Conservation (phyloP, 1,140 invertebrate species). For the Polypedilum pembai region DNA sequence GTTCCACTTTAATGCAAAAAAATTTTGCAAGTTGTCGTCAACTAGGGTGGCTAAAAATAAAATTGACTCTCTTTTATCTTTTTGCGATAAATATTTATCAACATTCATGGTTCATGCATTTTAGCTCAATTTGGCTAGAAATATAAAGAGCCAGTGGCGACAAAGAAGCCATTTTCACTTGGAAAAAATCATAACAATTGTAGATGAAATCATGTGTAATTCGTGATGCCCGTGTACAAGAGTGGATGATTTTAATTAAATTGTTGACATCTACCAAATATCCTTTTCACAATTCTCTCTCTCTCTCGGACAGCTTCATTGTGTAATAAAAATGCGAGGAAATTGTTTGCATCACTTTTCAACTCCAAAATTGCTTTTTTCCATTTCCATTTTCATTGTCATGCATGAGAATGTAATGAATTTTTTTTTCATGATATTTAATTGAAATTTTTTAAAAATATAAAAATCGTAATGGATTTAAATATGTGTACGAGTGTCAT, state of each 20-base stretch:
- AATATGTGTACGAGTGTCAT: too few relatives aligned
- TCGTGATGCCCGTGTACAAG: neutral
- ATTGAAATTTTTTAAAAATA: conserved; percentile 4
- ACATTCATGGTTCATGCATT: neutral
- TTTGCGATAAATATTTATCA: neutral
- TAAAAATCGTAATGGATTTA: too few relatives aligned
- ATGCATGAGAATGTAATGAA: conserved; percentile 12
- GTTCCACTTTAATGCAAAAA: neutral
- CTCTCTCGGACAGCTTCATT: neutral
- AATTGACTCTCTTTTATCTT: neutral
- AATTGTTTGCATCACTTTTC: conserved; percentile 11
- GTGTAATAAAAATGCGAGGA: conserved; percentile 22
- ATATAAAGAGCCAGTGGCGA: neutral
- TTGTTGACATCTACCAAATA: conserved; percentile 24
- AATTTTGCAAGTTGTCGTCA: neutral
- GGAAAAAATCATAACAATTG: conserved; percentile 4
- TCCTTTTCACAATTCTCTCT: neutral
- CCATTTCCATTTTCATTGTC: conserved; percentile 25
- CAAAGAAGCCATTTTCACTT: neutral
- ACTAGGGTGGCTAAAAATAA: neutral
- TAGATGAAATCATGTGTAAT: conserved; percentile 18
- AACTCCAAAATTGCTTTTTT: conserved; percentile 20
- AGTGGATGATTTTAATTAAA: conserved; percentile 26
- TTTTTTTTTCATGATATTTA: conserved; percentile 21
- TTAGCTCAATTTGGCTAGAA: neutral